phyloP scores from a whole-genome alignment of 2,797 vertebrate genomes.

The Micromesistius poutassou region DNA sequence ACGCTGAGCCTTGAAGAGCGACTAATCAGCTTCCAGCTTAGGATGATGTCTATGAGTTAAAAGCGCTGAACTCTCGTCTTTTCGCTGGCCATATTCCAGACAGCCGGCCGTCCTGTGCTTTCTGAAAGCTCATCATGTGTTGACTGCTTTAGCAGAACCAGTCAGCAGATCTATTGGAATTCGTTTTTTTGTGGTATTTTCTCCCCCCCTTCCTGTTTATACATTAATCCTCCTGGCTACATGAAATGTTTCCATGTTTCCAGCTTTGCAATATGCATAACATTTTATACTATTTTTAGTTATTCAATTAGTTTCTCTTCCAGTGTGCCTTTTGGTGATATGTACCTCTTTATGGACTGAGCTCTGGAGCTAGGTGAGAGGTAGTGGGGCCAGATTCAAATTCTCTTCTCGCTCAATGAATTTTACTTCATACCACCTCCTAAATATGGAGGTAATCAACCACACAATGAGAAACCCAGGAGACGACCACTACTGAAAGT shows the following conservation, averaged over 20 bases:
- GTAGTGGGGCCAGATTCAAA: neutral
- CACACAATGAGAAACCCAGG: neutral
- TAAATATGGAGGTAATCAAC: neutral
- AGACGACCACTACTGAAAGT: neutral
- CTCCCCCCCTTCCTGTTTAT: neutral
- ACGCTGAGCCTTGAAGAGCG: neutral
- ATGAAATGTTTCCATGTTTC: neutral
- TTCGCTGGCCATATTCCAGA: neutral
- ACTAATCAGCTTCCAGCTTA: neutral
- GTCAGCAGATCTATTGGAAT: neutral
- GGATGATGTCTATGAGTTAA: neutral
- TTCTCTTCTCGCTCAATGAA: neutral
- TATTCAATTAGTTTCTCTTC: constrained; percentile 1
- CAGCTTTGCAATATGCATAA: constrained; percentile 1
- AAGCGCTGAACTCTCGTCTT: neutral
- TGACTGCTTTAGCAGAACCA: neutral
- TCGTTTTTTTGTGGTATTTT: neutral
- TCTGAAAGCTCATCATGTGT: neutral
- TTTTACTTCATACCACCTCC: neutral
- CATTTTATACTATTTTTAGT: neutral
- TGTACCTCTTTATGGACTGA: neutral
- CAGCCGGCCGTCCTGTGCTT: neutral
- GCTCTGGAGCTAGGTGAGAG: neutral
- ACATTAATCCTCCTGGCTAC: neutral
- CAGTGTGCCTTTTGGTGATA: neutral